A percentile compares a stretch with the other conserved stretches of the same genome.
phyloP scores from a whole-genome alignment of 2,113 vertebrate genomes.

The Etheostoma cragini region DNA sequence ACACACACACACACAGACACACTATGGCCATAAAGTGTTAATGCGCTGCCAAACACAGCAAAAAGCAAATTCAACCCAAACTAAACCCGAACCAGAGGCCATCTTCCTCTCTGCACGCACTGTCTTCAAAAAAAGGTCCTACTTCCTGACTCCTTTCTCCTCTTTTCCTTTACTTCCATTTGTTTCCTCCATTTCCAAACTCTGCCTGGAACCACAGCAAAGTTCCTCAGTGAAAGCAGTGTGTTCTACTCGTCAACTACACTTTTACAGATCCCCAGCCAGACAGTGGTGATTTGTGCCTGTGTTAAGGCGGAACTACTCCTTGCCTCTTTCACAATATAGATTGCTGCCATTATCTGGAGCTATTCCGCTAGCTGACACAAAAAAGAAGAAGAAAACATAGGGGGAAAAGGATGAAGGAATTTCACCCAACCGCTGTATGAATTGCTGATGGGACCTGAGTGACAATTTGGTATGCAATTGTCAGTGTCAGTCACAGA shows the following conservation, averaged over 20 bases:
- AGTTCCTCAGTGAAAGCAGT: slow-evolving; percentile 56
- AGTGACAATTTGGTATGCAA: slow-evolving; percentile 81
- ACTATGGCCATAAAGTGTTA: slow-evolving; percentile 29
- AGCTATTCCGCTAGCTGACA: slow-evolving; percentile 75
- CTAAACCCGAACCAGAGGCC: slow-evolving; percentile 47
- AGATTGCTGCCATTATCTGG: slow-evolving; percentile 82
- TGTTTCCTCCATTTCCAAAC: slow-evolving; percentile 58
- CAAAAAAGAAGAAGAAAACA: slow-evolving; percentile 69
- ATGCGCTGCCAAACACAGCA: slow-evolving; percentile 14
- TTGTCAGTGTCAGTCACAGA: slow-evolving; percentile 79
- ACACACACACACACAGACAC: not conserved
- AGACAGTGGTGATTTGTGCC: slow-evolving; percentile 74
- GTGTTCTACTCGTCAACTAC: slow-evolving; percentile 65
- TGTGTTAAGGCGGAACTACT: slow-evolving; percentile 69
- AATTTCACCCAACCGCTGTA: slow-evolving; percentile 74
- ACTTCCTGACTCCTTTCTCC: slow-evolving; percentile 29
- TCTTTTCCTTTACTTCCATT: slow-evolving; percentile 60
- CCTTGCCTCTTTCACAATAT: slow-evolving; percentile 76
- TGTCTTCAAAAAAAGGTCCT: not conserved
- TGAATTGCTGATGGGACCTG: slow-evolving; percentile 79
- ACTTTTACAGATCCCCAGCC: slow-evolving; percentile 69
- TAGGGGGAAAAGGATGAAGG: slow-evolving; percentile 66
- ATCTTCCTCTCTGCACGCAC: slow-evolving; percentile 35
- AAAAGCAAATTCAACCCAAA: slow-evolving; percentile 23
- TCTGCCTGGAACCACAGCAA: slow-evolving; percentile 56